phyloP scores from a whole-genome alignment of 2,888 invertebrate genomes.

The Clunio marinus region DNA sequence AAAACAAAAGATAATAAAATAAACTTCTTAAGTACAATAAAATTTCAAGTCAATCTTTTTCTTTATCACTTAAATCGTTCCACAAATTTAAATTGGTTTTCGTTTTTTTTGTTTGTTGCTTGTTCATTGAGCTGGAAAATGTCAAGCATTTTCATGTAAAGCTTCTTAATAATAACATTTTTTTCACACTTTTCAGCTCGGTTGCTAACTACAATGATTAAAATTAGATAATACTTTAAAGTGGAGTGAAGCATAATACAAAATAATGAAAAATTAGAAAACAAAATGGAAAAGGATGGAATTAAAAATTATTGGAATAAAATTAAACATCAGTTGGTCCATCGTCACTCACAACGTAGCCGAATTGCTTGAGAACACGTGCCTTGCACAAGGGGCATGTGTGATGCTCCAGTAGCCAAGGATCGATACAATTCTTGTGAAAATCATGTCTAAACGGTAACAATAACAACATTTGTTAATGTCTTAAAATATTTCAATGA shows the following conservation, averaged over 20 bases:
- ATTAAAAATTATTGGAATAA: background rate
- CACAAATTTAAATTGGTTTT: no score
- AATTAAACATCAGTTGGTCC: constrained; percentile 22
- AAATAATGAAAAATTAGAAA: no score
- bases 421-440: constrained; percentile 93
- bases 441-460: constrained; percentile 76
- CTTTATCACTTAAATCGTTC: no score
- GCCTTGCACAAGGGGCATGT: constrained; percentile 97
- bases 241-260: no score
- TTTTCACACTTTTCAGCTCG: no score
- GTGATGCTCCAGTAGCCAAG: constrained; percentile 90
- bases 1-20: no score
- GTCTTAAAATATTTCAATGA: constrained; percentile 1
- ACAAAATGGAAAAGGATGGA: background rate
- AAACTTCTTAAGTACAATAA: no score
- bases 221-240: constrained; percentile 5
- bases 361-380: constrained; percentile 88
- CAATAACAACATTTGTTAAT: background rate
- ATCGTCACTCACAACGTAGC: constrained; percentile 70
- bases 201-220: constrained; percentile 9
- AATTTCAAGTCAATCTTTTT: no score
- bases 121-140: no score
- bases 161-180: no score
- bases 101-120: no score
- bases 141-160: no score